A percentile compares a stretch with the other conserved stretches of the same genome.
phyloP scores from a whole-genome alignment of 37 sponge, comb jelly and placozoan species.

The Beroe ovata region DNA sequence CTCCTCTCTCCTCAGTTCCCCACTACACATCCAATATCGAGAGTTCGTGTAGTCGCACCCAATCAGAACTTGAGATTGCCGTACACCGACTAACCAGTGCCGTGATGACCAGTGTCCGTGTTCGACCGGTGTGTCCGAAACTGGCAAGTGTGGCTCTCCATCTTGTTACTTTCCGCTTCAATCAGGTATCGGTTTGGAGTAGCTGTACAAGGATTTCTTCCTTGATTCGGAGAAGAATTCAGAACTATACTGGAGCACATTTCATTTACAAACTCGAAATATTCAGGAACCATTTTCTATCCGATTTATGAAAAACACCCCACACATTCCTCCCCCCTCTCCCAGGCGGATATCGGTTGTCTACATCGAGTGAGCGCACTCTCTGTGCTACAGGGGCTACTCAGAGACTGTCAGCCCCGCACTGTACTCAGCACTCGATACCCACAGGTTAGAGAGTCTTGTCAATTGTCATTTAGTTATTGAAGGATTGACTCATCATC shows the following conservation, averaged over 20 bases:
- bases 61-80: constrained; percentile 13
- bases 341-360: constrained; percentile 17
- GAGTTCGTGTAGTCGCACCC: constrained; percentile 38
- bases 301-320: too few species aligned
- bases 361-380: constrained; percentile 22
- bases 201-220: too few species aligned
- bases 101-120: background rate
- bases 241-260: too few species aligned
- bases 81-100: constrained; percentile 13
- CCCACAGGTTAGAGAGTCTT: constrained; percentile 62
- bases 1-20: too few species aligned
- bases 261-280: too few species aligned
- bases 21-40: constrained; percentile 50
- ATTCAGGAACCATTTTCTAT: too few species aligned
- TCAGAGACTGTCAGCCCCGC: constrained; percentile 8
- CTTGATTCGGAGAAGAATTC: too few species aligned
- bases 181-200: constrained; percentile 13
- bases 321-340: too few species aligned
- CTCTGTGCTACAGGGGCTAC: background rate
- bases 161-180: constrained; percentile 55
- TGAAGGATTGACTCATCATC: too few species aligned
- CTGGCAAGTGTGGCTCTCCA: constrained; percentile 31
- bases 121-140: constrained; percentile 15
- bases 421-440: constrained; percentile 17
- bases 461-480: too few species aligned